phyloP scores from a whole-genome alignment of 2,888 invertebrate genomes.

The Aphodius sticticus region DNA sequence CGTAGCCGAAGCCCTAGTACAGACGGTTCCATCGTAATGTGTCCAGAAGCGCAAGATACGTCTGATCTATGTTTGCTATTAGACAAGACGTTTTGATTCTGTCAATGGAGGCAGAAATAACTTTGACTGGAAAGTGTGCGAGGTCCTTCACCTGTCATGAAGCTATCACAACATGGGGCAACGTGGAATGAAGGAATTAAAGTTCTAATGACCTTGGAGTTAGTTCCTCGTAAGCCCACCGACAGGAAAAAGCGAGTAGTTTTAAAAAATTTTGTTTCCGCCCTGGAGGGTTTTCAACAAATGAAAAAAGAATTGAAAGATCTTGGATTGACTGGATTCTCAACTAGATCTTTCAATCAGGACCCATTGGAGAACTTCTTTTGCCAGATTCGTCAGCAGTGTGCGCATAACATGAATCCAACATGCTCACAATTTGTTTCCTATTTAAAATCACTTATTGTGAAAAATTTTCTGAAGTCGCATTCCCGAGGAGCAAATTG shows the following conservation, averaged over 20 bases:
- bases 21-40: background rate
- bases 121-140: background rate
- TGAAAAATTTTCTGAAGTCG: background rate
- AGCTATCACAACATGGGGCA: background rate
- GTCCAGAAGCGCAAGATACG: slow-evolving; percentile 11
- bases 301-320: slow-evolving; percentile 1
- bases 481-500: background rate
- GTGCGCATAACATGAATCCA: background rate
- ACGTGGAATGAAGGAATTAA: background rate
- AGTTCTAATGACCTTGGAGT: background rate
- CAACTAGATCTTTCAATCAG: slow-evolving; percentile 27
- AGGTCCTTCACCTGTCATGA: slow-evolving; percentile 9
- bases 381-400: background rate
- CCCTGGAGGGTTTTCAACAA: slow-evolving; percentile 23
- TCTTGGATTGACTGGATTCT: slow-evolving; percentile 6
- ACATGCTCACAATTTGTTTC: background rate
- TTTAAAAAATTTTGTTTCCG: slow-evolving; percentile 24
- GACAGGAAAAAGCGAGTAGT: slow-evolving; percentile 8
- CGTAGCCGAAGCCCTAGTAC: slow-evolving; percentile 6
- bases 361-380: slow-evolving; percentile 28
- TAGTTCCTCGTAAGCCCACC: background rate
- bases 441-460: background rate
- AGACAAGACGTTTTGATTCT: slow-evolving; percentile 26
- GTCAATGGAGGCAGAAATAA: slow-evolving; percentile 21
- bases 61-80: slow-evolving; percentile 19